Conservation (phyloP, 2,888 invertebrate genomes). For the Lydus trimaculatus region DNA sequence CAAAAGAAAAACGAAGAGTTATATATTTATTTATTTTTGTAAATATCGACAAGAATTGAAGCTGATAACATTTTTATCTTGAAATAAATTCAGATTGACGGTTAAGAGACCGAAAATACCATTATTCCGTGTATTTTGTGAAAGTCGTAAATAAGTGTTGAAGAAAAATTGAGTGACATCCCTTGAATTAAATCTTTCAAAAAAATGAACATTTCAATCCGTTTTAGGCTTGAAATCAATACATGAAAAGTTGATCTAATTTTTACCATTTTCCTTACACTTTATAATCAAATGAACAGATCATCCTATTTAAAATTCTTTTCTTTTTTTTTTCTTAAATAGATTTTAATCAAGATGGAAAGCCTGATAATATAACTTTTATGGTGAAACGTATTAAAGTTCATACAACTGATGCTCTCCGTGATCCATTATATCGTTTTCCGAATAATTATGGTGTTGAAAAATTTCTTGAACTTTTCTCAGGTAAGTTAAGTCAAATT, state of each 20-base stretch:
- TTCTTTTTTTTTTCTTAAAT: conserved; percentile 37
- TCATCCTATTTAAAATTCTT: conserved; percentile 7
- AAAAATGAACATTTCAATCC: conserved; percentile 20
- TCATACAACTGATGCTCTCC: conserved; percentile 84
- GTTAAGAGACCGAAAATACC: conserved; percentile 1
- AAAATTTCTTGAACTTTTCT: conserved; percentile 97
- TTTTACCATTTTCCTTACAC: conserved; percentile 5
- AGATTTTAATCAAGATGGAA: conserved; percentile 94
- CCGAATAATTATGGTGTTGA: conserved; percentile 97
- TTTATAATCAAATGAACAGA: neutral
- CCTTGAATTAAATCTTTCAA: conserved; percentile 36
- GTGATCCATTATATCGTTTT: conserved; percentile 87
- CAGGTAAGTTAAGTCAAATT: conserved; percentile 68
- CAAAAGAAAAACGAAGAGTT: neutral
- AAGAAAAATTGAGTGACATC: conserved; percentile 36
- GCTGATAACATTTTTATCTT: conserved; percentile 3
- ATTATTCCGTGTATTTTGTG: neutral
- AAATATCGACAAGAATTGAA: neutral
- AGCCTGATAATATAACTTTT: conserved; percentile 91
- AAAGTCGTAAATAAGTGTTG: neutral
- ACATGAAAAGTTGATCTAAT: conserved; percentile 15
- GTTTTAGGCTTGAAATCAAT: conserved; percentile 14
- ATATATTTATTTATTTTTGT: neutral
- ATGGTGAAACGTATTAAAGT: conserved; percentile 97
- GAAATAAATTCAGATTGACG: conserved; percentile 2